phyloP scores from a whole-genome alignment of 2,797 vertebrate species.

The Cossypha heuglini region DNA sequence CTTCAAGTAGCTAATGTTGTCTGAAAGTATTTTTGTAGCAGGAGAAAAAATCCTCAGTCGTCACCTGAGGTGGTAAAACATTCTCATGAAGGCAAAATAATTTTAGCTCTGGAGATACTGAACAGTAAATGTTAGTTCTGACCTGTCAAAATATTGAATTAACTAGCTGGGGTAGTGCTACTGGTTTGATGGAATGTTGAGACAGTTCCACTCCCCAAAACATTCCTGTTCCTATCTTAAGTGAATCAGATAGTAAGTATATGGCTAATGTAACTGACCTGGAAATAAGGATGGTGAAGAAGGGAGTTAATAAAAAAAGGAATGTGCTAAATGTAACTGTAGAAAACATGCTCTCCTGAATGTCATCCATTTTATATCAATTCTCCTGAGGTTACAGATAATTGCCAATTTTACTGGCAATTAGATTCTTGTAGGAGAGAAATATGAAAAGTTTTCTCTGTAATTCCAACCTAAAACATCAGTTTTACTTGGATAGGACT shows the following conservation, averaged over 20 bases:
- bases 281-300: not conserved
- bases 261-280: not conserved
- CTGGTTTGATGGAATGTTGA: not conserved
- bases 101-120: not conserved
- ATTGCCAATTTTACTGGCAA: not conserved
- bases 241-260: not conserved
- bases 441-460: not conserved
- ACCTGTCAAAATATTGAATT: not conserved
- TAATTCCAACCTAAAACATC: not conserved
- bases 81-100: not conserved
- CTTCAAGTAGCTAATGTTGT: not conserved
- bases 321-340: not conserved
- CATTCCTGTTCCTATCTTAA: not conserved
- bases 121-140: not conserved
- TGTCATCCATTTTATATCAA: fast-evolving
- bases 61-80: not conserved
- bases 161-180: not conserved
- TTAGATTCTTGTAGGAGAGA: not conserved
- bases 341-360: not conserved
- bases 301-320: not conserved
- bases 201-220: not conserved
- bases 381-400: not conserved
- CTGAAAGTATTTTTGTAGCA: not conserved
- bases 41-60: not conserved
- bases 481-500: not conserved